Base-by-base conservation (phyloP, 2,113 vertebrate genomes). In the Cynocephalus volans region DNA sequence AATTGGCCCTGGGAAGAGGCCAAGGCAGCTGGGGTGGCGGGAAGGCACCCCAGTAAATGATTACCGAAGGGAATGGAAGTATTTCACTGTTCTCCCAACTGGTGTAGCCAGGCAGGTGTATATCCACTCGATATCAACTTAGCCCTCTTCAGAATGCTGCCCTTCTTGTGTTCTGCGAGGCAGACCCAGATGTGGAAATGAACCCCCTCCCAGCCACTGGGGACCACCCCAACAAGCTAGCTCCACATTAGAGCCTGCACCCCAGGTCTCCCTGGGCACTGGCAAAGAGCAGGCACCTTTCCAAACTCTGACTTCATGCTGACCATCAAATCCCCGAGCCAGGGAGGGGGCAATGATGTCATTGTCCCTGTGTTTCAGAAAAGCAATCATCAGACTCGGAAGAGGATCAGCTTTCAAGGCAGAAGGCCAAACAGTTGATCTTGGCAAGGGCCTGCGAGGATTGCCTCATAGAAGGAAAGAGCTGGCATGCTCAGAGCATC, bases 291-390 rank as follows among this genome's bases (percentile, higher is more conserved):
- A 67, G 97, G 97, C 95, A 75, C 48, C 6, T 1, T 70, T 95
- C 97, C 97, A 97, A 96, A 69, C 23, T 76, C 88, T 97, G 97
- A 96, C 96, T 96, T 97, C 97, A 98, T 97, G 87, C 96, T 97
- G 95, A 80, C 93, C 97, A 90, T 96, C 96, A 96, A 79, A 85
- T 80, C 97, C 86, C 82, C 64, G 86, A 76, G 87, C 87, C 92
- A 88, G 92, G 79, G 97, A 95, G 75, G 75, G 94, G 92, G 88
- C 58, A 50, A 76, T 97, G 97, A 98, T 95, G 95, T 97, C 96
- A 98, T 62, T 50, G 84, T 96, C 92, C 96, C 94, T 65, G 76
- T 54, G 93, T 88, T 97, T 97, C 58, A 97, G 73, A 96, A 97
- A 95, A 95, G 94, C 97, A 96, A 88, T 97, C 45, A 96, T 95